phyloP scores from a whole-genome alignment of 2,113 vertebrate species.

The Cricetomys ansorgei region DNA sequence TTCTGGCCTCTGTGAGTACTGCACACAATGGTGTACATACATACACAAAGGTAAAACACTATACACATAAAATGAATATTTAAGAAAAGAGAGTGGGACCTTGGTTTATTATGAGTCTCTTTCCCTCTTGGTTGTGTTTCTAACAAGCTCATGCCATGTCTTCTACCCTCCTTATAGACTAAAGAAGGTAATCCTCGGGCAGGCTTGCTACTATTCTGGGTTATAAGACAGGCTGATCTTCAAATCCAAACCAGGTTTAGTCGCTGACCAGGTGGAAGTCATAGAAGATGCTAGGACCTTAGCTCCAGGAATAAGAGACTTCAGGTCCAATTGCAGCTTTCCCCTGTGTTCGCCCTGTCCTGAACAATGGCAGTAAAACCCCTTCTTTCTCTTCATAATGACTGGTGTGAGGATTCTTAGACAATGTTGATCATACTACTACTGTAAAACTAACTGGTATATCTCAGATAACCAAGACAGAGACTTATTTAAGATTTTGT shows the following conservation, averaged over 20 bases:
- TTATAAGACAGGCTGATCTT: background rate
- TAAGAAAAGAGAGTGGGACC: background rate
- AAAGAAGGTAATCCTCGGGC: background rate
- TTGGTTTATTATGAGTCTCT: rapidly evolving
- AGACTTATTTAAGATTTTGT: background rate
- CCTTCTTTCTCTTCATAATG: background rate
- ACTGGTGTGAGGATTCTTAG: rapidly evolving
- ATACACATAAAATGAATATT: background rate
- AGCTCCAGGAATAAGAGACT: background rate
- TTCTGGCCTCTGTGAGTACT: background rate
- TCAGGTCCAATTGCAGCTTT: background rate
- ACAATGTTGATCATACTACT: rapidly evolving
- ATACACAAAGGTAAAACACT: no score
- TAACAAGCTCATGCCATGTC: background rate
- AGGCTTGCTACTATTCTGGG: background rate
- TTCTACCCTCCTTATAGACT: background rate
- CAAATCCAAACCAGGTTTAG: background rate
- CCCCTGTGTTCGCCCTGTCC: background rate
- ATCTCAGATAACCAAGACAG: background rate
- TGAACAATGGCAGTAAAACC: background rate
- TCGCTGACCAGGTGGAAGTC: background rate
- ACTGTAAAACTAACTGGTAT: background rate
- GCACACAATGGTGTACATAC: background rate
- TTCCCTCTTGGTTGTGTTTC: background rate
- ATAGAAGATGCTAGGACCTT: background rate